Base-by-base conservation (phyloP, 2,888 invertebrate species). In the Graphium colonna region DNA sequence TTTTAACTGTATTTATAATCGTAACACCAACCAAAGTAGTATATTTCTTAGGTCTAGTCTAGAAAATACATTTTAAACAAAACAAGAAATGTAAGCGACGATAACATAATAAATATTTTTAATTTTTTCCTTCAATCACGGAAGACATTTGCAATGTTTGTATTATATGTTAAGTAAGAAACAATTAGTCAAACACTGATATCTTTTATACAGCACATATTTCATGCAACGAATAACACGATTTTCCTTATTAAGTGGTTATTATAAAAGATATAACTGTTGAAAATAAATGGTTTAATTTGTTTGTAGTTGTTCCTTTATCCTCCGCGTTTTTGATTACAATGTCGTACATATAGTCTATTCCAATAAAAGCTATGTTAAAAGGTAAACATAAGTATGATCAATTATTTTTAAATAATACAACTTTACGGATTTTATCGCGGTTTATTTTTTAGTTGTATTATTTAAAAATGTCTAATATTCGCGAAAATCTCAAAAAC, bases 1-100 rank as follows among this genome's bases (percentile, higher is more conserved):
- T 15, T 39, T 12, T 28, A 38, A 21, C 3, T 12, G 16, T 18
- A 47, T 42, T 42, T 42, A 63, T 67, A 64, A 64, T 67, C n/a
- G 33, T 49, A 47, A 59, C 44, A 52, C 58, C 52, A 60, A 65
- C 67, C 67, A 65, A 67, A 65, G 65, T 62, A 64, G 62, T 49
- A 59, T 60, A 60, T 58, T 53, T 46, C 56, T 58, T 57, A 56
- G 56, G 36, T 64, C 65, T 67, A 67, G 67, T 67, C 65, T 62
- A 41, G 33, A 42, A 12, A 41, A 47, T 41, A 21, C 16, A 13
- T 36, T 36, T 3, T 36, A 49, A 43, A 28, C 41, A 48, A 42
- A 28, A 18, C 47, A 21, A 21, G 2, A 21, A 21, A 21, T 21
- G 2, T 3, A 21, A 21, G 5, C 2, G 21, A 21, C 21, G 21